phyloP scores from a whole-genome alignment of 2,113 vertebrate genomes.

The Ardeotis arabs region DNA sequence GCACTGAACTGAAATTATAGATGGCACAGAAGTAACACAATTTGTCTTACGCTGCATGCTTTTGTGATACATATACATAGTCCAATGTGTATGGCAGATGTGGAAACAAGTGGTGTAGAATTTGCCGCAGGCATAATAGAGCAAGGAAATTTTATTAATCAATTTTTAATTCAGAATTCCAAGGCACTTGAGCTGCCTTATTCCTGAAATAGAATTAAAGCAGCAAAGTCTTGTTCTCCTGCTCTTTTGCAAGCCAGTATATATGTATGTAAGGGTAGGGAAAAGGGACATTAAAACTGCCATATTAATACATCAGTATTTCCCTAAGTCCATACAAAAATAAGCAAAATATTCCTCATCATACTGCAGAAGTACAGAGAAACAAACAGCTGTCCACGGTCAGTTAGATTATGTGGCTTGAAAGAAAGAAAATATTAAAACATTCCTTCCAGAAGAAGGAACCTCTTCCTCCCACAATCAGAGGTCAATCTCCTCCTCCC shows the following conservation, averaged over 20 bases:
- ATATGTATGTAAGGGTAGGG: background rate
- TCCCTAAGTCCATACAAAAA: background rate
- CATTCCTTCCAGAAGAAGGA: no score
- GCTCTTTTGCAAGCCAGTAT: background rate
- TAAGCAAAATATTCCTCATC: background rate
- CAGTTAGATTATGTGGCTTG: background rate
- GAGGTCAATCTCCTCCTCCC: background rate
- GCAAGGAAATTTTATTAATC: background rate
- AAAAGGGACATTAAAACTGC: background rate
- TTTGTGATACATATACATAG: background rate
- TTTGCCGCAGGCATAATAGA: background rate
- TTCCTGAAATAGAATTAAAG: background rate
- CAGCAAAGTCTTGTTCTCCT: background rate
- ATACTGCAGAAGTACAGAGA: background rate
- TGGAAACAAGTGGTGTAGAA: background rate
- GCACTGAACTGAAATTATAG: background rate
- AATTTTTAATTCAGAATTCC: background rate
- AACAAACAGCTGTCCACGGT: background rate
- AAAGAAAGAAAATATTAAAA: background rate
- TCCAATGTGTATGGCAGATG: background rate
- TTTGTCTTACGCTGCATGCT: slow-evolving; percentile 8
- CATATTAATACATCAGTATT: background rate
- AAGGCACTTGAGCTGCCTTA: background rate
- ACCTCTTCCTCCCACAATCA: background rate
- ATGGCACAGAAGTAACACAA: background rate